A percentile compares a stretch with the other conserved stretches of the same genome.
These are phyloP conservation scores for Lytechinus variegatus DNA, from an alignment of 35 echinoderm and acorn worm species.

Conservation along the genomic window DNA sequence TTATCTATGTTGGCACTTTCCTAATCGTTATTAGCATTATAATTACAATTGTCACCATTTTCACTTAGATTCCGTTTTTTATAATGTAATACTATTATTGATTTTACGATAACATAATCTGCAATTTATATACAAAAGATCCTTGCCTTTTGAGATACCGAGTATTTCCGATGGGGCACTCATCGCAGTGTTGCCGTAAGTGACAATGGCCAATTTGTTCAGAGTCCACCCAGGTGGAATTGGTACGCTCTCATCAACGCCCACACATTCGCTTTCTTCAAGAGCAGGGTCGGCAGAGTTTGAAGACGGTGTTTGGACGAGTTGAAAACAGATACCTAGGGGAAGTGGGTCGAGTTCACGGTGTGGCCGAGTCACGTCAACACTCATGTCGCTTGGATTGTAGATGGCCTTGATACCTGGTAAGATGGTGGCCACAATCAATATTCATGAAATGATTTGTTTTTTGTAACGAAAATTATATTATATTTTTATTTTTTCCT, in stretches of 20 bases:
- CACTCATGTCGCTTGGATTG: background rate
- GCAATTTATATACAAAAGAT: no score
- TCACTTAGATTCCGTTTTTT: no score
- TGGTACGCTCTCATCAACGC: background rate
- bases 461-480: no score
- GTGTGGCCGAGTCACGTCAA: background rate
- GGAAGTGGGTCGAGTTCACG: background rate
- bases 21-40: no score
- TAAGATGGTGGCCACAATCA: no score
- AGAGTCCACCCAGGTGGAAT: background rate
- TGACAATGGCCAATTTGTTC: background rate
- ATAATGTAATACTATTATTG: no score
- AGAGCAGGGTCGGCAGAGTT: background rate
- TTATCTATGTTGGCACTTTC: no score
- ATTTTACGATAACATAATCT: no score
- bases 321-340: background rate
- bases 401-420: background rate
- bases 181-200: background rate
- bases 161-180: background rate
- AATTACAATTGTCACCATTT: no score
- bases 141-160: background rate
- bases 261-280: background rate
- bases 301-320: background rate
- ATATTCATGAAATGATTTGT: no score
- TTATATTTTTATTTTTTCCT: no score